A percentile compares a stretch with the other conserved stretches of the same genome.
Conservation (phyloP, 2,797 vertebrate genomes). For the Siniperca undulata region DNA sequence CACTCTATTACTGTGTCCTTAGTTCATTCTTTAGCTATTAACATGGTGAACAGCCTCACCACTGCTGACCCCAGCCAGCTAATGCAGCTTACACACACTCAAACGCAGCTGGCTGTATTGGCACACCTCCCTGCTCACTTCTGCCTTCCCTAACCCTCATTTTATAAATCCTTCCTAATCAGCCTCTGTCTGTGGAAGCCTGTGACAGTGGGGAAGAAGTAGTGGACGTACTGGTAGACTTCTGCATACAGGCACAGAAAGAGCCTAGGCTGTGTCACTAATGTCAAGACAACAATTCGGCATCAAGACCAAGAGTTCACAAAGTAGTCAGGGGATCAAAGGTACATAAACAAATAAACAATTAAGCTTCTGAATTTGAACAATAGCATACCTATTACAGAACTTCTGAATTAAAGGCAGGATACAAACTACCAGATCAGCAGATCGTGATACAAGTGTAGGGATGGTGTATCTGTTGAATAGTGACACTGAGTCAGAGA, state of each 20-base stretch:
- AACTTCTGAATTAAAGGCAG: background rate
- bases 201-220: background rate
- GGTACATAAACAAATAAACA: conserved; percentile 7
- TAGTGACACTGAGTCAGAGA: conserved; percentile 43
- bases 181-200: conserved; percentile 9
- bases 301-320: background rate
- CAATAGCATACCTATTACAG: background rate
- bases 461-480: conserved; percentile 13
- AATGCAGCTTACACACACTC: conserved; percentile 60
- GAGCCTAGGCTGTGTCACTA: background rate
- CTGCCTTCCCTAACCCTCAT: background rate
- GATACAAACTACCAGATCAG: conserved; percentile 6
- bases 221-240: background rate
- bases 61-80: conserved; percentile 58
- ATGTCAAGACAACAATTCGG: background rate
- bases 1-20: conserved; percentile 60
- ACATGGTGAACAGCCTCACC: conserved; percentile 57
- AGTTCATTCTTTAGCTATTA: conserved; percentile 68
- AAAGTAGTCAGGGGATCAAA: background rate
- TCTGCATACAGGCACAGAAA: background rate
- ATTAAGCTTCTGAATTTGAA: background rate
- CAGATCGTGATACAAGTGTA: background rate
- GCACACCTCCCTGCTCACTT: conserved; percentile 32
- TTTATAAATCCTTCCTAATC: conserved; percentile 41
- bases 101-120: conserved; percentile 46